These are phyloP conservation scores for Tribolium castaneum DNA, from an alignment of 1,140 invertebrate species.

Conservation along the genomic window DNA sequence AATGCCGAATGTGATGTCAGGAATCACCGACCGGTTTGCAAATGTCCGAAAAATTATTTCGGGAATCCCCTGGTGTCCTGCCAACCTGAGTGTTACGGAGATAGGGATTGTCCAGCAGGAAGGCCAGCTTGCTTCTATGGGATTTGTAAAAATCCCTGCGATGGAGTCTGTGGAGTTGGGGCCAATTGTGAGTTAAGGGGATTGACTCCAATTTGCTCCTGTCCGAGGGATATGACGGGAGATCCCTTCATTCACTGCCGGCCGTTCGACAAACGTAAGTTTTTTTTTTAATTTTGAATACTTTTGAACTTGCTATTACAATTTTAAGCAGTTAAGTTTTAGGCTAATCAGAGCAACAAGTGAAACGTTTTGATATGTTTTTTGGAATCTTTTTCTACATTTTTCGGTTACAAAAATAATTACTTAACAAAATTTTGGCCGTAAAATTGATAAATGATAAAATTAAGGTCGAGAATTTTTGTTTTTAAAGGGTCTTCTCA, in stretches of 20 bases:
- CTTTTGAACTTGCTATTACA: too few relatives aligned
- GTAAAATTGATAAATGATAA: too few relatives aligned
- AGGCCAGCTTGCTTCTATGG: conserved; percentile 85
- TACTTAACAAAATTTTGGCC: too few relatives aligned
- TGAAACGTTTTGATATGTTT: too few relatives aligned
- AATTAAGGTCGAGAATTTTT: too few relatives aligned
- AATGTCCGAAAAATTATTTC: conserved; percentile 73
- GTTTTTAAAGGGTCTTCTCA: too few relatives aligned
- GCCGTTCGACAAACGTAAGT: conserved; percentile 80
- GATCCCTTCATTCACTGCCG: conserved; percentile 86
- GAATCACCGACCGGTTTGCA: conserved; percentile 83
- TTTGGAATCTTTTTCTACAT: too few relatives aligned
- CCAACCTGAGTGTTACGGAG: conserved; percentile 77
- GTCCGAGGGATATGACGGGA: conserved; percentile 87
- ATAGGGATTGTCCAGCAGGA: conserved; percentile 79
- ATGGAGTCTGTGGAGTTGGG: conserved; percentile 82
- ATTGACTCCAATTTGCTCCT: conserved; percentile 84
- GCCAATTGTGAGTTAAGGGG: conserved; percentile 83
- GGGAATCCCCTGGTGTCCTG: conserved; percentile 81
- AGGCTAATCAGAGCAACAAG: too few relatives aligned
- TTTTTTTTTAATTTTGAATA: too few relatives aligned
- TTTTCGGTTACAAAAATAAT: too few relatives aligned
- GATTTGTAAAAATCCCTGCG: conserved; percentile 84
- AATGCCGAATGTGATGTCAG: conserved; percentile 80
- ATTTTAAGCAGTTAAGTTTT: too few relatives aligned